phyloP scores from a whole-genome alignment of 2,113 vertebrate genomes.

The Prolemur simus region DNA sequence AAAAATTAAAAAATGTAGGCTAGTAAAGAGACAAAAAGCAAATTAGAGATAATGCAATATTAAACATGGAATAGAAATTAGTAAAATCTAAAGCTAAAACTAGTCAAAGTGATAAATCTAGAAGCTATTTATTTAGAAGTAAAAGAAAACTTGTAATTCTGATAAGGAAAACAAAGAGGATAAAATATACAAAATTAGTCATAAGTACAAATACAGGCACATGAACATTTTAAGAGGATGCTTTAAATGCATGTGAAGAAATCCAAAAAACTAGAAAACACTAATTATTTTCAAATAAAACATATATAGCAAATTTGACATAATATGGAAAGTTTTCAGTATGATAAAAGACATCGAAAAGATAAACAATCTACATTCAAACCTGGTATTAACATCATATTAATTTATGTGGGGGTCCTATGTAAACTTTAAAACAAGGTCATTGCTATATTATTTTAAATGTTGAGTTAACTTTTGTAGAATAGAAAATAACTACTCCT shows the following conservation, averaged over 20 bases:
- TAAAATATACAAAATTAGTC: background rate
- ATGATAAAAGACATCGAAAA: background rate
- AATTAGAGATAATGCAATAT: background rate
- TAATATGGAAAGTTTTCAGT: background rate
- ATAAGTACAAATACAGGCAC: background rate
- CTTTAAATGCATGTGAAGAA: background rate
- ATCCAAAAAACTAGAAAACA: background rate
- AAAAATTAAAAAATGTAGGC: too few relatives aligned
- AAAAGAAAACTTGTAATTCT: background rate
- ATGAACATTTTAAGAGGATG: background rate
- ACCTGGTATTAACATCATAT: background rate
- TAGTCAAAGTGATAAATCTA: background rate
- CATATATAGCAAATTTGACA: background rate
- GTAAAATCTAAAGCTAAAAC: background rate
- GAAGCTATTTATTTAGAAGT: background rate
- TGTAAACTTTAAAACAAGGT: background rate
- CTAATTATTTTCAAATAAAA: background rate
- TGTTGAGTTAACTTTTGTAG: background rate
- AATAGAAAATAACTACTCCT: background rate
- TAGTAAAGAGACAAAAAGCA: background rate
- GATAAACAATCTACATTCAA: background rate
- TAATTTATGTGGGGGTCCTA: background rate
- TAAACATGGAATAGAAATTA: background rate
- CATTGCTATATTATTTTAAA: background rate
- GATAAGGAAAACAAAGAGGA: background rate